Conservation (phyloP, 1,140 invertebrate genomes). For the Drosophila ohnishii region DNA sequence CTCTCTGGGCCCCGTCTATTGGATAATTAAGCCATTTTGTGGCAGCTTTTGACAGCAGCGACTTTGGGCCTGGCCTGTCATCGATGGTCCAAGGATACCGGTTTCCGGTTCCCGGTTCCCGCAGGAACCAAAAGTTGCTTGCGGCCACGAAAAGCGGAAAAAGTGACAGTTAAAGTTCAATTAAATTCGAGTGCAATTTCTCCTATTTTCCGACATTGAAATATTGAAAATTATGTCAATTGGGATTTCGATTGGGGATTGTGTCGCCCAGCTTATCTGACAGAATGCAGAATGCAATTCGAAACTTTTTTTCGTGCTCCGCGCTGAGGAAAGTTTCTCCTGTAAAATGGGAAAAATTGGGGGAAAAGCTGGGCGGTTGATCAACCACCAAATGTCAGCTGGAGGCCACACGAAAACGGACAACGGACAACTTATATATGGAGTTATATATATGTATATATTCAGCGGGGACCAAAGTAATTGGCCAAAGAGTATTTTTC, state of each 20-base stretch:
- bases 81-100: slow-evolving; percentile 5
- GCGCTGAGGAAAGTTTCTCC: slow-evolving; percentile 49
- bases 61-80: slow-evolving; percentile 70
- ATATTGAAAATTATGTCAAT: slow-evolving; percentile 67
- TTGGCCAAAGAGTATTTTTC: slow-evolving; percentile 7
- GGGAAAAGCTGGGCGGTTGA: slow-evolving; percentile 39
- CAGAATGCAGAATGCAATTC: slow-evolving; percentile 76
- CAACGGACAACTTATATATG: slow-evolving; percentile 22
- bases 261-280: slow-evolving; percentile 43
- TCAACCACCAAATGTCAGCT: slow-evolving; percentile 64
- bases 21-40: slow-evolving; percentile 81
- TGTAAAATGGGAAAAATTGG: slow-evolving; percentile 8
- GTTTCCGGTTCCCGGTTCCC: neutral
- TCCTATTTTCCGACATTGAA: slow-evolving; percentile 46
- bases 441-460: neutral
- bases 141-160: slow-evolving; percentile 1
- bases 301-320: slow-evolving; percentile 53
- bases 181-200: slow-evolving; percentile 63
- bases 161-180: slow-evolving; percentile 72
- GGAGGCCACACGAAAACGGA: slow-evolving; percentile 24
- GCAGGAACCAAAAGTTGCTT: neutral
- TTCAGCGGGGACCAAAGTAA: neutral
- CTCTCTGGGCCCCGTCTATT: slow-evolving; percentile 57
- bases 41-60: slow-evolving; percentile 74
- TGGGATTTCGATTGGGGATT: slow-evolving; percentile 48